Conservation (phyloP, 2,113 vertebrate genomes). For the Ahaetulla prasina region DNA sequence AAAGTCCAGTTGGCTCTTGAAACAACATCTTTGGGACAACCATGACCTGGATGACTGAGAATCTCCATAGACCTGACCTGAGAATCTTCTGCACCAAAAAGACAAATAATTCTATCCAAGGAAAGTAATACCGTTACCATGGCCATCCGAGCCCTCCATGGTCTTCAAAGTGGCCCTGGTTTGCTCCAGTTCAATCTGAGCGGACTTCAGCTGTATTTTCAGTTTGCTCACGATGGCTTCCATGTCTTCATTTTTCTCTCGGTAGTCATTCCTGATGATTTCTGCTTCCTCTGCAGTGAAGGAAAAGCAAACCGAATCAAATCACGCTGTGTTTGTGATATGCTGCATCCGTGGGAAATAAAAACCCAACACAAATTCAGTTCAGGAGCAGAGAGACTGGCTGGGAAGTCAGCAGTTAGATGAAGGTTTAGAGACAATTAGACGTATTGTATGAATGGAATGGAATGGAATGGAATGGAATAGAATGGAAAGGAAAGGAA, state of each 20-base stretch:
- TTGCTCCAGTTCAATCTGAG: slow-evolving; percentile 71
- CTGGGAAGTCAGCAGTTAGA: background rate
- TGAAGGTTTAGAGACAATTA: background rate
- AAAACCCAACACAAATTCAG: background rate
- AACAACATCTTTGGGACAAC: background rate
- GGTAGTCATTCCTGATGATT: slow-evolving; percentile 68
- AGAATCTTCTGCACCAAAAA: background rate
- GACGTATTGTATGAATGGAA: no score
- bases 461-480: no score
- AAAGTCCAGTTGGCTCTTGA: no score
- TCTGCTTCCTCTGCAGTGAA: slow-evolving; percentile 72
- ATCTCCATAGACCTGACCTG: background rate
- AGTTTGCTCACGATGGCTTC: slow-evolving; percentile 69
- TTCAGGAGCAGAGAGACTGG: background rate
- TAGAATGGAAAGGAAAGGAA: no score
- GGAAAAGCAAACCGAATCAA: slow-evolving; percentile 29
- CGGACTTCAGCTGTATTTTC: slow-evolving; percentile 69
- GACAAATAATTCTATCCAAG: rapidly evolving
- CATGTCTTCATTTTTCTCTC: slow-evolving; percentile 66
- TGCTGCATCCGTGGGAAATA: background rate
- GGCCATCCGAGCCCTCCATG: slow-evolving; percentile 71
- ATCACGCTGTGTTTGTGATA: rapidly evolving
- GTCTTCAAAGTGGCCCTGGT: slow-evolving; percentile 69
- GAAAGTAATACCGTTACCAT: slow-evolving; percentile 65
- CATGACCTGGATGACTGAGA: no score